A percentile compares a stretch with the other conserved stretches of the same genome.
Evolutionary conservation across 1,140 invertebrate genomes (phyloP).

Genomic region (Odontomachus brunneus): DNA sequence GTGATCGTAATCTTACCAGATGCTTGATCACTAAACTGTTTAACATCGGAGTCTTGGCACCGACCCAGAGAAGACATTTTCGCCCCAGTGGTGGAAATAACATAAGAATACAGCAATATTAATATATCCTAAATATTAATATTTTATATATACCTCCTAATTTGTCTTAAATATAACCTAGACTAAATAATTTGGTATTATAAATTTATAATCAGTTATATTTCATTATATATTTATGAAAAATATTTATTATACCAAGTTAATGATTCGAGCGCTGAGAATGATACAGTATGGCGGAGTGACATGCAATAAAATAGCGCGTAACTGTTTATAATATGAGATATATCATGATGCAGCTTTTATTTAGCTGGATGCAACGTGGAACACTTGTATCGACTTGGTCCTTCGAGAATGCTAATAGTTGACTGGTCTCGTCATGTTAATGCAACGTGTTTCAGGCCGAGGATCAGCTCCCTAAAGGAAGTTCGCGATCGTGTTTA

Average conservation of each 20-base stretch:
- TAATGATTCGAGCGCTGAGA: too few species aligned
- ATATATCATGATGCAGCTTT: too few species aligned
- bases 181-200: too few species aligned
- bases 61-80: neutral
- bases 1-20: conserved; percentile 38
- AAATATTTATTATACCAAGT: too few species aligned
- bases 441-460: conserved; percentile 6
- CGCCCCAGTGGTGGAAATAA: neutral
- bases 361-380: too few species aligned
- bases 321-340: too few species aligned
- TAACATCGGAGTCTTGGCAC: neutral
- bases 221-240: too few species aligned
- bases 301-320: too few species aligned
- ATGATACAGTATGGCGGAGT: too few species aligned
- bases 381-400: neutral
- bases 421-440: conserved; percentile 55
- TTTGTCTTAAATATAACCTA: too few species aligned
- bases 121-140: neutral
- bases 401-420: neutral
- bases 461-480: conserved; percentile 38
- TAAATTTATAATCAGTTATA: too few species aligned
- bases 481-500: conserved; percentile 25
- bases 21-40: conserved; percentile 2
- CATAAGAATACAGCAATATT: neutral
- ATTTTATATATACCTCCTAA: too few species aligned